Evolutionary conservation across 2,113 vertebrate genomes (phyloP).

Genomic region (Prietella phreatophila): DNA sequence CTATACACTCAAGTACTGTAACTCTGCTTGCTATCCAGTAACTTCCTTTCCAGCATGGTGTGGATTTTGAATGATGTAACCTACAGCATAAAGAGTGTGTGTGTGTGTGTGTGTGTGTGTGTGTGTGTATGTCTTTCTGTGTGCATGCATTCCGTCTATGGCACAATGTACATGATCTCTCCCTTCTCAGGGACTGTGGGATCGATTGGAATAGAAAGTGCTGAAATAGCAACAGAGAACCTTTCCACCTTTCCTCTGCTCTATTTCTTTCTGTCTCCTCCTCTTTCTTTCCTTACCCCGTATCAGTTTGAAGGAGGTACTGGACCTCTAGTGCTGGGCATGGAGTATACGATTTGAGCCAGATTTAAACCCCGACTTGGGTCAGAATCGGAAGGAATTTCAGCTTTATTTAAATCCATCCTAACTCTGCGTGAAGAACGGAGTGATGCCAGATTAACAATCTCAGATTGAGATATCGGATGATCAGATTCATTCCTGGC

Average conservation of each 20-base stretch:
- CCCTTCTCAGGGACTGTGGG: conserved; percentile 49
- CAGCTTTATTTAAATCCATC: conserved; percentile 14
- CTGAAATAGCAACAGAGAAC: conserved; percentile 52
- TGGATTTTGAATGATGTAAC: background rate
- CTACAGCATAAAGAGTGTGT: conserved; percentile 7
- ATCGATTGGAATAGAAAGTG: conserved; percentile 54
- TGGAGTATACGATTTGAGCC: background rate
- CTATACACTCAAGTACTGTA: background rate
- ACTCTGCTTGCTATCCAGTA: background rate
- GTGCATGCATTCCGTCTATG: conserved; percentile 32
- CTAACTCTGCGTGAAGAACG: background rate
- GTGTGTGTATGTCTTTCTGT: conserved; percentile 26
- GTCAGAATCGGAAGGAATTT: background rate
- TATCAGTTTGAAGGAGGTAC: conserved; percentile 29
- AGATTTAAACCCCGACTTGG: conserved; percentile 3
- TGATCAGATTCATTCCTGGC: background rate
- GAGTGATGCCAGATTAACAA: background rate
- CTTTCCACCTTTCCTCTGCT: conserved; percentile 46
- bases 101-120: conserved; percentile 27
- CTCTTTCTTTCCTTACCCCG: conserved; percentile 50
- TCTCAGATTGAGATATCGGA: background rate
- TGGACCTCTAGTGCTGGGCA: conserved; percentile 15
- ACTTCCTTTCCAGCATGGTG: background rate
- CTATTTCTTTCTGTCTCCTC: conserved; percentile 46
- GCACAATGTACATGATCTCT: conserved; percentile 50